Base-by-base conservation (phyloP, 37 sponge, comb jelly and placozoan genomes). In the Aphrocallistes beatrix region DNA sequence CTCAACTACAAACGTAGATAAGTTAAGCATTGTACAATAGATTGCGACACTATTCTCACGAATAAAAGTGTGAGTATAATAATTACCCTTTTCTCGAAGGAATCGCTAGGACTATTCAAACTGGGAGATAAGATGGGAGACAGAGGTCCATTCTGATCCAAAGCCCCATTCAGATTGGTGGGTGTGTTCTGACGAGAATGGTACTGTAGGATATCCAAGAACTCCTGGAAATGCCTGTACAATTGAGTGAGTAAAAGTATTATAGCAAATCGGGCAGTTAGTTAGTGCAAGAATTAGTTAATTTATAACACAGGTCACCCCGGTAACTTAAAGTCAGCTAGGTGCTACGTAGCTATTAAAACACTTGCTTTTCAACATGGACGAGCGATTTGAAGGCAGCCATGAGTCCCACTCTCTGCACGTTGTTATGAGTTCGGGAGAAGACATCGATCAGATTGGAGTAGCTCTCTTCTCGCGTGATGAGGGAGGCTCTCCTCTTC, bases 401-500 rank as follows among this genome's bases (percentile, higher is more conserved):
- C 94, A 96, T 94, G 81, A 94, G 88, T 0, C 94, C 97, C 0
- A 95, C 87, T 69, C 97, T 50, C 89, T 94, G 91, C 50, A 37
- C 83, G 28, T 37, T 51, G 37, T 23, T 37, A 16, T 37, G 37
- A 3, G 39, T 82, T 23, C 23, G 39, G 34, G 85, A 45, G 19
- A 93, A 38, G 81, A 89, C 90, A 37, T 93, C 94, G 84, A 88
- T 89, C 51, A 91, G 81, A 51, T 90, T 91, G 37, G 38, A 85
- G 34, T 60, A 60, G 34, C 75, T 60, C 75, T 60, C 75, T 30
- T 60, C 75, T 60, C 75, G 10, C 6, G 75, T 21, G 8, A 60
- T 60, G 25, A 60, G 34, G 34, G 75, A 60, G 25, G 75, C 75
- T 3, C 75, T 19, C n/a, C 75, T 60, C 32, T 19, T 60, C 28